Evolutionary conservation across 2,888 invertebrate genomes (phyloP).

Genomic region (Drosophila neotestacea): DNA sequence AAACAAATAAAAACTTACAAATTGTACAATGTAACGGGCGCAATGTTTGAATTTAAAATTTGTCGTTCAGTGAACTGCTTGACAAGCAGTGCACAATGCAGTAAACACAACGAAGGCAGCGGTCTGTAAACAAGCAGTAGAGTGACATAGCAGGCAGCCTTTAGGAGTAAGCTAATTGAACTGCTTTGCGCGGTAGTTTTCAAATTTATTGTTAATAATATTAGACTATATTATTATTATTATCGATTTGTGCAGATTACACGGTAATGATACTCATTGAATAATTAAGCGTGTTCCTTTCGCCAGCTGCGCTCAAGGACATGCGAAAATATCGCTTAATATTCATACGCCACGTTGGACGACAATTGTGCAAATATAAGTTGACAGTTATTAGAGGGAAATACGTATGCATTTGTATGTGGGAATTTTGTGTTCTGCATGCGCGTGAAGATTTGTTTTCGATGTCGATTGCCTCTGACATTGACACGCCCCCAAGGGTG

Average conservation of each 20-base stretch:
- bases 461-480: constrained; percentile 29
- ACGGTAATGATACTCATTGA: constrained; percentile 7
- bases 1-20: constrained; percentile 46
- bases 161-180: rapidly evolving
- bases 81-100: neutral
- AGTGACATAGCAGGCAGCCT: constrained; percentile 4
- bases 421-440: constrained; percentile 2
- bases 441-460: constrained; percentile 28
- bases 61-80: constrained; percentile 26
- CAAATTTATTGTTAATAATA: neutral
- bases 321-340: constrained; percentile 31
- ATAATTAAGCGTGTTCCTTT: constrained; percentile 51
- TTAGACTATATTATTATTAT: neutral
- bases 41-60: constrained; percentile 9
- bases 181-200: constrained; percentile 6
- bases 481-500: constrained; percentile 23
- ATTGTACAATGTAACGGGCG: constrained; percentile 38
- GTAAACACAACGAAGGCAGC: neutral
- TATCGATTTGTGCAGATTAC: constrained; percentile 12
- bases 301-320: constrained; percentile 68
- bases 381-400: neutral
- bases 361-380: constrained; percentile 18
- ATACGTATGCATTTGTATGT: neutral
- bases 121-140: neutral
- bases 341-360: constrained; percentile 25